These are phyloP conservation scores for Arenaria interpres DNA, from an alignment of 2,113 vertebrate genomes.

Conservation along the genomic window DNA sequence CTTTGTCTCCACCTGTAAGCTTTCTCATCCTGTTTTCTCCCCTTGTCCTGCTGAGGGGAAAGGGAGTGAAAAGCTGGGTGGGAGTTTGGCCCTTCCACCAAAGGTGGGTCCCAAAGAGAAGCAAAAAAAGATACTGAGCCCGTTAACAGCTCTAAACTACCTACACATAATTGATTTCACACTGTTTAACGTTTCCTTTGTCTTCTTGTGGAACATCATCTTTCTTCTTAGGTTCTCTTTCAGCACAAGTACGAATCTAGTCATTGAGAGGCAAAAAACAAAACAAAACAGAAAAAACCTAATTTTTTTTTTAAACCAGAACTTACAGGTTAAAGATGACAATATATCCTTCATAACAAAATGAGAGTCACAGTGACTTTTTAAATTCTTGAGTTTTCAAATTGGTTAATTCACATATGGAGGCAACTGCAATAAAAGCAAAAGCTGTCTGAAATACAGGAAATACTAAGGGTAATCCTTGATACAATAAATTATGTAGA, in stretches of 20 bases:
- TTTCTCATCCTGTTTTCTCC: not conserved
- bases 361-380: not conserved
- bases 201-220: conserved; percentile 94
- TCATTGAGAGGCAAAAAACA: not conserved
- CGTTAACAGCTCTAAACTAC: conserved; percentile 58
- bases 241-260: conserved; percentile 89
- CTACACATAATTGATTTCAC: conserved; percentile 96
- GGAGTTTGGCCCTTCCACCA: not conserved
- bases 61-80: not conserved
- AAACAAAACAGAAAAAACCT: not conserved
- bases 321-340: not conserved
- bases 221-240: conserved; percentile 86
- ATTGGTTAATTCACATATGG: not conserved
- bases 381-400: not conserved
- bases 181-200: conserved; percentile 93
- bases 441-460: not conserved
- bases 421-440: not conserved
- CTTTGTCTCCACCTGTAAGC: not conserved
- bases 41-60: not conserved
- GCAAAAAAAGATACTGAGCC: not conserved
- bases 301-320: not conserved
- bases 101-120: not conserved
- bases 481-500: no score
- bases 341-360: not conserved
- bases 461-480: not conserved